Conservation (phyloP, 2,113 vertebrate genomes). For the Neolamprologus cancellatus region DNA sequence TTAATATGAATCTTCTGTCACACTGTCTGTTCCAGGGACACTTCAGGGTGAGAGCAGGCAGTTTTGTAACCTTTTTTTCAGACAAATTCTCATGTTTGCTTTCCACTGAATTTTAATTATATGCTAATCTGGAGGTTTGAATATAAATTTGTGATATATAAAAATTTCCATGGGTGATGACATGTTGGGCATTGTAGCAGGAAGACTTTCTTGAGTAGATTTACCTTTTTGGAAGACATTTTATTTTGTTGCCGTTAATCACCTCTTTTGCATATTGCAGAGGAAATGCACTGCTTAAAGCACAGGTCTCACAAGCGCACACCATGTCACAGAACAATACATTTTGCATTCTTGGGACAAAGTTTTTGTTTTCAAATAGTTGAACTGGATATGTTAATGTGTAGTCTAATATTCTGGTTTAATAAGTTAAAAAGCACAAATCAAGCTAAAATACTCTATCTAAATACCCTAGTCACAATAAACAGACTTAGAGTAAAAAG, state of each 20-base stretch:
- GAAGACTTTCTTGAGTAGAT: neutral
- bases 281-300: neutral
- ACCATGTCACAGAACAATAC: neutral
- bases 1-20: slow-evolving; percentile 49
- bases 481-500: neutral
- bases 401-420: neutral
- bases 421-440: neutral
- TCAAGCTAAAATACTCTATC: neutral
- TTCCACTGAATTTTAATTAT: slow-evolving; percentile 4
- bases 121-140: slow-evolving; percentile 6
- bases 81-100: neutral
- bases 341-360: neutral
- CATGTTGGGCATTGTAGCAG: neutral
- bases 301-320: neutral
- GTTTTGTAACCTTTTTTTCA: neutral
- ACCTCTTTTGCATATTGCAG: neutral
- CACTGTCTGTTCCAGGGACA: neutral
- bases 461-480: neutral
- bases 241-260: neutral
- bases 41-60: neutral
- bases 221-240: neutral
- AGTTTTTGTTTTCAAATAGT: neutral
- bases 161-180: neutral
- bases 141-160: neutral
- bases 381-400: neutral